Conservation (phyloP, 2,888 invertebrate genomes). For the Hololepta plana region DNA sequence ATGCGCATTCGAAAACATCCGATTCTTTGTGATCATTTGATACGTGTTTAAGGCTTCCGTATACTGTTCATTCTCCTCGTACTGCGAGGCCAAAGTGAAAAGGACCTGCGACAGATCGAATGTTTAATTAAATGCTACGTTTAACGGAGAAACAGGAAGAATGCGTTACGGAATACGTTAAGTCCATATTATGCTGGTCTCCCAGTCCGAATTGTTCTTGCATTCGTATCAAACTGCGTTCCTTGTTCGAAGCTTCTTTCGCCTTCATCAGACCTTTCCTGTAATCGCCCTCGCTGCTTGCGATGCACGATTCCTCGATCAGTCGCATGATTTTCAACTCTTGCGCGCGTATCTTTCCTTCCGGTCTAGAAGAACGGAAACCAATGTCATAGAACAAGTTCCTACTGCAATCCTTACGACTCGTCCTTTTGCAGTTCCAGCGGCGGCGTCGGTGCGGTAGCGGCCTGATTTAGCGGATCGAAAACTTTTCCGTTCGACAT, state of each 20-base stretch:
- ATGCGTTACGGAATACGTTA: slow-evolving; percentile 74
- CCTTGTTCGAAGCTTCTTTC: slow-evolving; percentile 89
- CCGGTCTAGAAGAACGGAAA: slow-evolving; percentile 45
- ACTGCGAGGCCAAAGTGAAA: slow-evolving; percentile 91
- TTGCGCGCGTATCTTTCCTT: slow-evolving; percentile 77
- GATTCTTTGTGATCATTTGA: slow-evolving; percentile 83
- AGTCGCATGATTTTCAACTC: slow-evolving; percentile 78
- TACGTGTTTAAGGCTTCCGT: slow-evolving; percentile 93
- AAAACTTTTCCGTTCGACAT: slow-evolving; percentile 57
- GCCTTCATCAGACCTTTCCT: slow-evolving; percentile 70
- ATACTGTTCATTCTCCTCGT: slow-evolving; percentile 85
- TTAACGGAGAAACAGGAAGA: background rate
- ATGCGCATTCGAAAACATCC: slow-evolving; percentile 85
- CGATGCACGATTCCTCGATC: slow-evolving; percentile 77
- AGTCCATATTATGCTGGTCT: slow-evolving; percentile 84
- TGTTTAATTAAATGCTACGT: background rate
- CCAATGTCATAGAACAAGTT: background rate
- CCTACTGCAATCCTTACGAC: slow-evolving; percentile 38
- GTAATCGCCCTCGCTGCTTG: slow-evolving; percentile 41
- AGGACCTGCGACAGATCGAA: slow-evolving; percentile 46
- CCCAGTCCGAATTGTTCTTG: slow-evolving; percentile 82
- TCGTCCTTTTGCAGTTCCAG: slow-evolving; percentile 61
- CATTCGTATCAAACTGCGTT: slow-evolving; percentile 72
- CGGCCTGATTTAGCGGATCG: slow-evolving; percentile 58
- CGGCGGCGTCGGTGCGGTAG: slow-evolving; percentile 34